phyloP scores from a whole-genome alignment of 2,113 vertebrate genomes.

The Macquaria ambigua region DNA sequence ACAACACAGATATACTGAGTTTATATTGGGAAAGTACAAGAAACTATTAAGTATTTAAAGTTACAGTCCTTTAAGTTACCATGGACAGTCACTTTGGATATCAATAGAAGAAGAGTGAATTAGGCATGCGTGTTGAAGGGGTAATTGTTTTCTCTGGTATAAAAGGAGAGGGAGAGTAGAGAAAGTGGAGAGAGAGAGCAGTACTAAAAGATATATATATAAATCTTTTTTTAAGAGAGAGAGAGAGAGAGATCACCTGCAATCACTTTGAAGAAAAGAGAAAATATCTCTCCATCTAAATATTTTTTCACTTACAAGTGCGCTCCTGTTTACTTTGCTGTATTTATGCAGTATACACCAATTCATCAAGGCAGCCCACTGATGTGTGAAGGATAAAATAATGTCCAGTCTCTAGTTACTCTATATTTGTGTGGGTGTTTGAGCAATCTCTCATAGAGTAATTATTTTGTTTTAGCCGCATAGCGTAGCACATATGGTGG shows the following conservation, averaged over 20 bases:
- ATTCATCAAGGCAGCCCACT: slow-evolving; percentile 40
- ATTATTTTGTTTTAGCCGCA: slow-evolving; percentile 31
- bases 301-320: neutral
- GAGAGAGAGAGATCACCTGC: neutral
- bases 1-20: neutral
- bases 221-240: neutral
- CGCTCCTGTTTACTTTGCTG: slow-evolving; percentile 3
- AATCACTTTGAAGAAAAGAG: neutral
- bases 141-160: neutral
- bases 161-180: neutral
- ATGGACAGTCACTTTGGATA: neutral
- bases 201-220: neutral
- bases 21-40: neutral
- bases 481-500: slow-evolving; percentile 5
- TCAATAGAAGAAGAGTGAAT: neutral
- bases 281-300: neutral
- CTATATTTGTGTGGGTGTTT: slow-evolving; percentile 24
- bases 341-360: slow-evolving; percentile 20
- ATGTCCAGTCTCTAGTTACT: slow-evolving; percentile 8
- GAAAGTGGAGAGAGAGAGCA: too few relatives aligned
- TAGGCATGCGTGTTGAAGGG: neutral
- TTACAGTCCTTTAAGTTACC: neutral
- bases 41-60: neutral
- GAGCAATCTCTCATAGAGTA: neutral
- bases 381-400: slow-evolving; percentile 31